Percentiles rank a stretch among this genome's conserved stretches.
These are phyloP conservation scores for Mesocentrotus franciscanus DNA, from an alignment of 53 echinoderm and acorn worm genomes.

Conservation along the genomic window DNA sequence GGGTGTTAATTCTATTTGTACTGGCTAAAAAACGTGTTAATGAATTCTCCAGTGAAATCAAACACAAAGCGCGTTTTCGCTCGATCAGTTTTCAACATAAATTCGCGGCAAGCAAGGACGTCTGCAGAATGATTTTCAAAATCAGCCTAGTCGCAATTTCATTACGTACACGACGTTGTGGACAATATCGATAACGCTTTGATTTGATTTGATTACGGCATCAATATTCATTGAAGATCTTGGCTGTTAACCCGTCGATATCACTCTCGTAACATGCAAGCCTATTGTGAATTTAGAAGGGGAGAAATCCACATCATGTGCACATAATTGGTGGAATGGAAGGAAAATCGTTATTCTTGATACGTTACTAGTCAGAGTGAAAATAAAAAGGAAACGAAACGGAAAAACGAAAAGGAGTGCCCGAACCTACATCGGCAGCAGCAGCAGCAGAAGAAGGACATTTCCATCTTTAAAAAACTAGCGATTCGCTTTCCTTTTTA, in stretches of 20 bases:
- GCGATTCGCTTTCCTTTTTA: no score
- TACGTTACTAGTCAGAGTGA: not conserved
- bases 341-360: not conserved
- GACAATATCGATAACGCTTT: not conserved
- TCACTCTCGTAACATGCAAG: not conserved
- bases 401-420: not conserved
- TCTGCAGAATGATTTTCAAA: not conserved
- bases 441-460: no score
- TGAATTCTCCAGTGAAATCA: not conserved
- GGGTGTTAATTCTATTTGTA: no score
- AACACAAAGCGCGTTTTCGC: not conserved
- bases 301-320: not conserved
- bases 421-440: no score
- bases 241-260: not conserved
- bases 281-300: not conserved
- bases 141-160: constrained; percentile 17
- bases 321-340: not conserved
- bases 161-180: not conserved
- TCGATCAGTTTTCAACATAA: not conserved
- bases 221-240: not conserved
- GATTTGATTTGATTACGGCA: constrained; percentile 23
- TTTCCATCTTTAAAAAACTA: no score
- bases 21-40: not conserved
- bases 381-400: not conserved
- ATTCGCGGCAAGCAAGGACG: not conserved